These are phyloP conservation scores for Dermochelys coriacea DNA, from an alignment of 2,797 vertebrate genomes.

Conservation along the genomic window DNA sequence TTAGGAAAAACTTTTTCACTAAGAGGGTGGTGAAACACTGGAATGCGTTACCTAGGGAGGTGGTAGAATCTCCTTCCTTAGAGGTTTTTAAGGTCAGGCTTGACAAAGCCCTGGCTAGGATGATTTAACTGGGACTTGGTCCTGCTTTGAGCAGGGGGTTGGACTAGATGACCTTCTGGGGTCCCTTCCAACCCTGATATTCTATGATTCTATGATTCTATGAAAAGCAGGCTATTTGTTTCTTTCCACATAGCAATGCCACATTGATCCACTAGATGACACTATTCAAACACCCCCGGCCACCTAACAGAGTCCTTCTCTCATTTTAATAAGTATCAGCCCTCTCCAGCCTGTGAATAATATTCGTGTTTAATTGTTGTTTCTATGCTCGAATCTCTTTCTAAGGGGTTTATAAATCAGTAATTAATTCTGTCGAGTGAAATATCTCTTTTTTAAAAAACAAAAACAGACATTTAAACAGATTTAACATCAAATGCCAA, in stretches of 20 bases:
- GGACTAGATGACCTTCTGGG: too few relatives aligned
- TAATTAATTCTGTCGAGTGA: background rate
- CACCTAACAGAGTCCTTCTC: background rate
- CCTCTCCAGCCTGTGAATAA: background rate
- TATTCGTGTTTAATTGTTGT: background rate
- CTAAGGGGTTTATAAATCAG: background rate
- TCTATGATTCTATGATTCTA: too few relatives aligned
- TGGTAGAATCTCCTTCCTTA: too few relatives aligned
- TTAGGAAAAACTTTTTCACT: too few relatives aligned
- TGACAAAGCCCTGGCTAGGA: too few relatives aligned
- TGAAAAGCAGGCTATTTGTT: background rate
- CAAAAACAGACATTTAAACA: background rate
- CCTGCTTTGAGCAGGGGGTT: too few relatives aligned
- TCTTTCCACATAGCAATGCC: background rate
- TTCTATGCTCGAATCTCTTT: background rate
- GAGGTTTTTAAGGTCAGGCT: too few relatives aligned
- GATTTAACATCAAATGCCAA: background rate
- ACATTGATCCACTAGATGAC: background rate
- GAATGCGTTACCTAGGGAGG: too few relatives aligned
- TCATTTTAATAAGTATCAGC: background rate
- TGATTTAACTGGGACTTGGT: too few relatives aligned
- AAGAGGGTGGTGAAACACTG: too few relatives aligned
- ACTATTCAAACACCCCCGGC: background rate
- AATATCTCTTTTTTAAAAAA: background rate
- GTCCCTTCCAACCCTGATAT: too few relatives aligned